Evolutionary conservation across 2,888 invertebrate species (phyloP).

Genomic region (Phaedon cochleariae): DNA sequence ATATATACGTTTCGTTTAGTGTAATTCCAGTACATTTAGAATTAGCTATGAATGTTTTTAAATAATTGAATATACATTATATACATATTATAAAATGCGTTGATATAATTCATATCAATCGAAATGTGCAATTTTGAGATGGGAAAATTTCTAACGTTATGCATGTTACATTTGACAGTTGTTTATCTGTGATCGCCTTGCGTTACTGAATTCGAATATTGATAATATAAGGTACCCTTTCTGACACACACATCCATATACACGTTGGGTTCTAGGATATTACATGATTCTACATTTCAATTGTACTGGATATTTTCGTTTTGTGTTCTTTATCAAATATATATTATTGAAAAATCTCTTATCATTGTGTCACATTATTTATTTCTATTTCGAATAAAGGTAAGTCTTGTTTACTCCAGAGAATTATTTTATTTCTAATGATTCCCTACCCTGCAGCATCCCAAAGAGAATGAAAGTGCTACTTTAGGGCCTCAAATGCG

Average conservation of each 20-base stretch:
- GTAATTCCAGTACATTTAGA: constrained; percentile 58
- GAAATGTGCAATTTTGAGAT: constrained; percentile 62
- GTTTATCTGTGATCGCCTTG: constrained; percentile 63
- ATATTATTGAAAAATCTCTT: constrained; percentile 49
- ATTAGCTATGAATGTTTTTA: constrained; percentile 63
- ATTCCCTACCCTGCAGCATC: constrained; percentile 31
- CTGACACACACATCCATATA: constrained; percentile 44
- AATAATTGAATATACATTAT: constrained; percentile 63
- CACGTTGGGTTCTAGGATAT: too few relatives aligned
- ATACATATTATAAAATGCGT: constrained; percentile 62
- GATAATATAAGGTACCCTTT: constrained; percentile 39
- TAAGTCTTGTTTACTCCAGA: constrained; percentile 39
- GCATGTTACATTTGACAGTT: constrained; percentile 62
- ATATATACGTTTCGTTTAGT: constrained; percentile 43
- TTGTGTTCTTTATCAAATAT: constrained; percentile 59
- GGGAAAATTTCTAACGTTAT: constrained; percentile 59
- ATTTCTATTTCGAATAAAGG: constrained; percentile 45
- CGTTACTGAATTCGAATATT: constrained; percentile 53
- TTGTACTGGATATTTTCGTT: constrained; percentile 59
- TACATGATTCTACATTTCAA: constrained; percentile 54
- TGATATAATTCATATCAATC: constrained; percentile 64
- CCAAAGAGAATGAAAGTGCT: too few relatives aligned
- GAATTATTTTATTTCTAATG: constrained; percentile 28
- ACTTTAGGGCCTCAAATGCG: too few relatives aligned
- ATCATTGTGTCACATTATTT: constrained; percentile 44